Conservation (phyloP, 37 sponge, comb jelly and placozoan genomes). For the Axinella damicornis region DNA sequence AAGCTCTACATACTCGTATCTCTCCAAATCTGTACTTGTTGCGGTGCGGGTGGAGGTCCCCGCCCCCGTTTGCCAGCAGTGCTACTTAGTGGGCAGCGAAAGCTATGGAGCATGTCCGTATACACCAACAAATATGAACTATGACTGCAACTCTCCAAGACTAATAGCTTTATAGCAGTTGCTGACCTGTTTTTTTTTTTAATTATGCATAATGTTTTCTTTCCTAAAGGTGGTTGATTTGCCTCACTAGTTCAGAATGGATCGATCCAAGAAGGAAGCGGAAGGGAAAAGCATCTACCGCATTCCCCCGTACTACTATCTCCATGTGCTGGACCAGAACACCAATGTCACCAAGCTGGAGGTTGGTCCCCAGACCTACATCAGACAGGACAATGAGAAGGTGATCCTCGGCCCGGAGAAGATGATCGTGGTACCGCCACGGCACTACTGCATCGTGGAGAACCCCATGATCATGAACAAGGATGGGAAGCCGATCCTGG, state of each 20-base stretch:
- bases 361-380: conserved; percentile 95
- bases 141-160: too few relatives aligned
- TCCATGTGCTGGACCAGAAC: conserved; percentile 99
- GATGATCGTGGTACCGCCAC: conserved; percentile 98
- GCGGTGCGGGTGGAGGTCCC: too few relatives aligned
- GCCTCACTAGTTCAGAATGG: conserved; percentile 3
- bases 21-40: too few relatives aligned
- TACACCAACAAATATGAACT: too few relatives aligned
- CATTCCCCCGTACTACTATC: conserved; percentile 99
- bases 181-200: too few relatives aligned
- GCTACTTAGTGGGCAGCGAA: too few relatives aligned
- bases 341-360: conserved; percentile 92
- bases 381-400: conserved; percentile 99
- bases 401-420: conserved; percentile 97
- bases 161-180: too few relatives aligned
- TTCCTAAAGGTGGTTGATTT: neutral
- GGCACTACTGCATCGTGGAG: conserved; percentile 98
- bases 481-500: conserved; percentile 77
- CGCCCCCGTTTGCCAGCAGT: too few relatives aligned
- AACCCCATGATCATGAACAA: conserved; percentile 92
- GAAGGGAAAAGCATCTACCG: conserved; percentile 89
- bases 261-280: conserved; percentile 1
- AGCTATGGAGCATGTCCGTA: too few relatives aligned
- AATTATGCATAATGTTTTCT: neutral
- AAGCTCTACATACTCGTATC: neutral